Base-by-base conservation (phyloP, 2,888 invertebrate genomes). In the Melipona beecheii region DNA sequence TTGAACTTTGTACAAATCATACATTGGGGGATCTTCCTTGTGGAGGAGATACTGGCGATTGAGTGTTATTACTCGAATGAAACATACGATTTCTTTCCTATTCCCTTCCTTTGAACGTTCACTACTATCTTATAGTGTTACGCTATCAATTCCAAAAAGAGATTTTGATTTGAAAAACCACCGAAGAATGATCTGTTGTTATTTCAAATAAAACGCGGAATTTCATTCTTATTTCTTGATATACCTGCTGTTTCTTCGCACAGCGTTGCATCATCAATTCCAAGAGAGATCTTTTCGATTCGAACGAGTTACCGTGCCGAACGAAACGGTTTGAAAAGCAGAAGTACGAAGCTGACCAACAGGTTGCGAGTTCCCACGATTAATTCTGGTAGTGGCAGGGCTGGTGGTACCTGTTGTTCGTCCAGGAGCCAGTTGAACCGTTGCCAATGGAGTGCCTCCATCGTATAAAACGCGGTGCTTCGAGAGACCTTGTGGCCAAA, bases 341-440 rank as follows among this genome's bases (percentile, higher is more conserved):
- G 24, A 21, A 27, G 24, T 17, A 73, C 24, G n/a, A 62, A 50
- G 50, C 49, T 54, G 21, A 31, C 65, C 75, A 75, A 83, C 74
- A 77, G 84, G 70, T 84, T 72, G 56, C n/a, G 21, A 49, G 60
- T 74, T 73, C 56, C 17, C 4, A 4, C 72, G 54, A 74, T 83
- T 78, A 77, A 84, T 83, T 66, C 52, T 19, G 6, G 36, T 2
- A 24, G 19, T 9, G 62, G 31, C 3, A 15, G 68, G 9, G 54
- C 36, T 54, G 31, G 54, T 15, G 74, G 36, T 75, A 85, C 85
- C 83, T 87, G 81, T 91, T 86, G 82, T 84, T 74, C 69, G 69
- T 50, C 52, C 52, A 78, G 78, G 78, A 76, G 78, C 73, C 65
- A 50, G 73, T 89, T 89, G 89, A 89, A 89, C 66, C 86, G 65